phyloP scores from a whole-genome alignment of 2,797 vertebrate genomes.

The Petrocephalus schoutedeni region DNA sequence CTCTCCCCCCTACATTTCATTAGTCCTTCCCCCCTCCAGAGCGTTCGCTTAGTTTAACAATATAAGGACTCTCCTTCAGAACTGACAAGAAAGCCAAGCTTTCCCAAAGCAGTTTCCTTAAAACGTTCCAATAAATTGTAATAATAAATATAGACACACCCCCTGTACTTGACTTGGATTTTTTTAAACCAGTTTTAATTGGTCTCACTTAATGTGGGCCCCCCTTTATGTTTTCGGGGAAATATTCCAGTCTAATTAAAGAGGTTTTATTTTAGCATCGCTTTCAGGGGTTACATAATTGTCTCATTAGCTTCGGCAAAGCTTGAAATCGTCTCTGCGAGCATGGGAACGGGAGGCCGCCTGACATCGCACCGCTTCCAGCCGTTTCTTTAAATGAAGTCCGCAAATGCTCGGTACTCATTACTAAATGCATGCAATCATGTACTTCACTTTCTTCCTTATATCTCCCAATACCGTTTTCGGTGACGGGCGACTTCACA shows the following conservation, averaged over 20 bases:
- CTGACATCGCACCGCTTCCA: neutral
- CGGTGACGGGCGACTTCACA: neutral
- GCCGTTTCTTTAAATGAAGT: neutral
- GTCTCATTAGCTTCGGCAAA: conserved; percentile 13
- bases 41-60: neutral
- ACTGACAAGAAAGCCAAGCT: neutral
- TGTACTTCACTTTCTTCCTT: neutral
- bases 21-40: neutral
- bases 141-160: neutral
- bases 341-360: neutral
- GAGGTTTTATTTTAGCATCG: conserved; percentile 14
- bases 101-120: neutral
- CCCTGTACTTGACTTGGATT: neutral
- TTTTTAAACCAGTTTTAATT: conserved; percentile 7
- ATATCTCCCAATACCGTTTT: neutral
- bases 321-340: neutral
- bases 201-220: neutral
- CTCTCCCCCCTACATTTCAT: neutral
- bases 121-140: neutral
- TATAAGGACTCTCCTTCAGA: neutral
- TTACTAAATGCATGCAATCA: neutral
- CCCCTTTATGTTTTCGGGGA: neutral
- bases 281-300: conserved; percentile 14
- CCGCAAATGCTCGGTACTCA: neutral
- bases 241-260: conserved; percentile 18